Conservation (phyloP, 2,113 vertebrate species). For the Larimichthys crocea region DNA sequence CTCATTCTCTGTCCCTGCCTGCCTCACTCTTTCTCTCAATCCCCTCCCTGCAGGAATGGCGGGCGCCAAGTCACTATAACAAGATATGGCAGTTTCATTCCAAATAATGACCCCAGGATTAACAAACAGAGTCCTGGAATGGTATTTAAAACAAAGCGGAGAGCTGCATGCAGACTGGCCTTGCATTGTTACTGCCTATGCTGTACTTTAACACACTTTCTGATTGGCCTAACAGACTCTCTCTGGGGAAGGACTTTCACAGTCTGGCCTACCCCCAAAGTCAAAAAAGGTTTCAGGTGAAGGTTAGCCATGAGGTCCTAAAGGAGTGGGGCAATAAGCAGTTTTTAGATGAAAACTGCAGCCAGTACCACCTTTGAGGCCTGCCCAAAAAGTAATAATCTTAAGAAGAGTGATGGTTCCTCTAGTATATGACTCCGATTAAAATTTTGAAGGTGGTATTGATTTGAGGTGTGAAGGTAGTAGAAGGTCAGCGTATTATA, state of each 20-base stretch:
- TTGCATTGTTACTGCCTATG: slow-evolving; percentile 57
- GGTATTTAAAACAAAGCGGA: slow-evolving; percentile 69
- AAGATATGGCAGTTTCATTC: slow-evolving; percentile 78
- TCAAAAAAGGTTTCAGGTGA: slow-evolving; percentile 29
- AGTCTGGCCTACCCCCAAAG: slow-evolving; percentile 34
- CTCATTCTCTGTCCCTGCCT: slow-evolving; percentile 48
- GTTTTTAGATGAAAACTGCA: slow-evolving; percentile 29
- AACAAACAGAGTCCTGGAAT: slow-evolving; percentile 71
- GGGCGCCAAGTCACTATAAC: slow-evolving; percentile 75
- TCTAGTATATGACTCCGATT: slow-evolving; percentile 15
- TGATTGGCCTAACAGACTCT: slow-evolving; percentile 68
- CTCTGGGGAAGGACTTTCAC: slow-evolving; percentile 51
- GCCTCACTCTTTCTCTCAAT: slow-evolving; percentile 33
- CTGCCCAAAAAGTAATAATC: slow-evolving; percentile 23
- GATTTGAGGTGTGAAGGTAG: slow-evolving; percentile 19
- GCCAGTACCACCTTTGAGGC: slow-evolving; percentile 14
- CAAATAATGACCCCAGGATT: slow-evolving; percentile 75
- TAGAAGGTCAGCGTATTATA: background rate
- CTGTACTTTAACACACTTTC: slow-evolving; percentile 37
- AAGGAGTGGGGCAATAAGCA: slow-evolving; percentile 19
- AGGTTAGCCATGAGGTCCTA: slow-evolving; percentile 24
- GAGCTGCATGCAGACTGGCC: slow-evolving; percentile 31
- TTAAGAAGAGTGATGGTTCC: slow-evolving; percentile 21
- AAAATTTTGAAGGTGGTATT: slow-evolving; percentile 10
- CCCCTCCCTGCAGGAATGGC: slow-evolving; percentile 58